Evolutionary conservation across 2,888 invertebrate species (phyloP), one percentile per base, ranked within the genome.

Genomic region (Ommatoiulus sabulosus): DNA sequence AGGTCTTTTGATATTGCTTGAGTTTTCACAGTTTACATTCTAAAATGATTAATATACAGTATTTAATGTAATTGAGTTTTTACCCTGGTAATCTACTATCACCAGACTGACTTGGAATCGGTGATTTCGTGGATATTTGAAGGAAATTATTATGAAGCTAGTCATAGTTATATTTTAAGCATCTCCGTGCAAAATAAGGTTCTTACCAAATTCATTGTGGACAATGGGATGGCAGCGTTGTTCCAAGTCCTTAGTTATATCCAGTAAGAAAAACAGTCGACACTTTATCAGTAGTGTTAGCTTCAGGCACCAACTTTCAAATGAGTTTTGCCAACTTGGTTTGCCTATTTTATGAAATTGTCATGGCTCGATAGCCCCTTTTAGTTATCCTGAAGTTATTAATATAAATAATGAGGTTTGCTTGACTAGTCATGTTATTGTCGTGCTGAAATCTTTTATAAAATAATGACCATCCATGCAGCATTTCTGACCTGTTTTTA

Each of bases 351-450:
- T 72, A 72, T 72, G 72, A 72, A 72, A 72, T 72, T 72, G 20
- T 4, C 72, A 72, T 8, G 72, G 72, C 24, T 72, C 72, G 72
- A 72, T 72, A 24, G 24, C 24, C 7, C n/a, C 72, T 8, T 35
- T 35, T 72, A 17, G 72, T 72, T 72, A 24, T 72, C 72, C 72
- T n/a, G 7, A 72, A 72, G 72, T 24, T 72, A 24, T 72, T 72
- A 72, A 72, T 72, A 24, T n/a, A 24, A 72, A 72, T 72, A 72
- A 72, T 72, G 72, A 72, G 72, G 72, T 63, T 63, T 63, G 63
- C n/a, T 6, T 63, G 63, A 63, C 20, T 20, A 63, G 63, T 4
- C 20, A 63, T 63, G 63, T 20, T 63, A 63, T 63, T 63, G 63
- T 63, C 63, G 20, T 24, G 8, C 72, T 24, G 8, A 24, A 72